Evolutionary conservation across 2,797 vertebrate genomes (phyloP).

Genomic region (Chrysocyon brachyurus): DNA sequence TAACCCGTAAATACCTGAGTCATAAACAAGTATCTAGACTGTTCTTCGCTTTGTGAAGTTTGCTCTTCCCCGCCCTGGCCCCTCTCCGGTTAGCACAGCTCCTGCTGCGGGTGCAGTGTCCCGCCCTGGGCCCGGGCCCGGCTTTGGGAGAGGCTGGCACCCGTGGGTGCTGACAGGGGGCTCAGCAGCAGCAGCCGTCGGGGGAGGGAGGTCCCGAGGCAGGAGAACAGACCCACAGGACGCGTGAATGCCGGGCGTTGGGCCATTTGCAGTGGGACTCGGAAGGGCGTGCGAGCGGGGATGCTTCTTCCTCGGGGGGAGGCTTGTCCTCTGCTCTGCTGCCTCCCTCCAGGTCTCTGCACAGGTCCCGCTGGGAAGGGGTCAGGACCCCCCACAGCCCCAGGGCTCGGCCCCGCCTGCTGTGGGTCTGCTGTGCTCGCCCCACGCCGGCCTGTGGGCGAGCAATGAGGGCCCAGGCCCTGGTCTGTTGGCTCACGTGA

Average conservation of each 20-base stretch:
- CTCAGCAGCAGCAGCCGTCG: slow-evolving; percentile 66
- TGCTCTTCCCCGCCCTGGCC: neutral
- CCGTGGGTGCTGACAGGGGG: slow-evolving; percentile 63
- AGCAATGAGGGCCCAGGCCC: slow-evolving; percentile 27
- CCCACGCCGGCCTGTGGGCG: neutral
- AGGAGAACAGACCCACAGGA: slow-evolving; percentile 4
- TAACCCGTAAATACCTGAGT: neutral
- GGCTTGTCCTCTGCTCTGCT: too few species aligned
- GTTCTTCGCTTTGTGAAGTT: neutral
- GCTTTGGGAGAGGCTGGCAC: slow-evolving; percentile 49
- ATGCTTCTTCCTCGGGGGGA: too few species aligned
- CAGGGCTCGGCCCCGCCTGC: too few species aligned
- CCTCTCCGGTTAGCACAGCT: neutral
- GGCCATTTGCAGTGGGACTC: too few species aligned
- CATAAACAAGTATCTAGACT: neutral
- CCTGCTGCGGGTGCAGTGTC: neutral
- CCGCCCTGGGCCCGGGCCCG: neutral
- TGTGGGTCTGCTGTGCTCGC: too few species aligned
- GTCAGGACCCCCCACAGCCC: too few species aligned
- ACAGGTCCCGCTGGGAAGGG: too few species aligned
- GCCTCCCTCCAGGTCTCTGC: too few species aligned
- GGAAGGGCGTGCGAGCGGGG: too few species aligned
- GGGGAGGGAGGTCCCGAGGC: neutral
- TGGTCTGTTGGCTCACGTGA: slow-evolving; percentile 48
- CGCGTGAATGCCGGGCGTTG: neutral